These are phyloP conservation scores for Iselma pallidipennis DNA, from an alignment of 2,888 invertebrate species.

Conservation along the genomic window DNA sequence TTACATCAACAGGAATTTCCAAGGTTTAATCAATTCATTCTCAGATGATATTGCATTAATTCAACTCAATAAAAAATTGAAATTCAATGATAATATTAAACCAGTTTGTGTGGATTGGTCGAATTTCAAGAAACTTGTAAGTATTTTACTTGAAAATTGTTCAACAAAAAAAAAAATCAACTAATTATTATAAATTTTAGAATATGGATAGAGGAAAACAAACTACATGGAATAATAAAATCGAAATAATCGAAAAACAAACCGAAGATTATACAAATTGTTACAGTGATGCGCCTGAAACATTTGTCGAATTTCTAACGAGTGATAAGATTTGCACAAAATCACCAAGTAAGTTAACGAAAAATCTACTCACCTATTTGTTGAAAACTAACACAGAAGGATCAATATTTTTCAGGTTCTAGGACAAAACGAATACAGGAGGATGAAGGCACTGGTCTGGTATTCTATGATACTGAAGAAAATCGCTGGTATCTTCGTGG, in stretches of 20 bases:
- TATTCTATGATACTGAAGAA: neutral
- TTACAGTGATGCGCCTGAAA: neutral
- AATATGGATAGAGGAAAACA: conserved; percentile 1
- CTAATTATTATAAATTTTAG: conserved; percentile 5
- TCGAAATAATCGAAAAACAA: conserved; percentile 1
- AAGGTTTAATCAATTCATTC: conserved; percentile 1
- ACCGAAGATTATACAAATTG: neutral
- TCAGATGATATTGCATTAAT: conserved; percentile 11
- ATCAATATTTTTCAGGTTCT: conserved; percentile 2
- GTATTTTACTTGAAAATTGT: neutral
- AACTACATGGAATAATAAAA: conserved; percentile 6
- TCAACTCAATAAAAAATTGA: conserved; percentile 2
- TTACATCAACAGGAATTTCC: conserved; percentile 7
- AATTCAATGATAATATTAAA: conserved; percentile 1
- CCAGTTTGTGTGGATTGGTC: conserved; percentile 15
- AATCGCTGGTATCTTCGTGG: conserved; percentile 14
- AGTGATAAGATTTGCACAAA: conserved; percentile 9
- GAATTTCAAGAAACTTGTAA: neutral
- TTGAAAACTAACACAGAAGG: too few species aligned
- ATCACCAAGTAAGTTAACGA: conserved; percentile 3
- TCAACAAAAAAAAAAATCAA: neutral
- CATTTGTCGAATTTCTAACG: conserved; percentile 2
- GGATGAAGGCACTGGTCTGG: conserved; percentile 12
- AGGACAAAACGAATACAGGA: neutral
- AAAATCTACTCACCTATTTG: too few species aligned